Base-by-base conservation (phyloP, 2,888 invertebrate genomes). In the Cistogaster globosa region DNA sequence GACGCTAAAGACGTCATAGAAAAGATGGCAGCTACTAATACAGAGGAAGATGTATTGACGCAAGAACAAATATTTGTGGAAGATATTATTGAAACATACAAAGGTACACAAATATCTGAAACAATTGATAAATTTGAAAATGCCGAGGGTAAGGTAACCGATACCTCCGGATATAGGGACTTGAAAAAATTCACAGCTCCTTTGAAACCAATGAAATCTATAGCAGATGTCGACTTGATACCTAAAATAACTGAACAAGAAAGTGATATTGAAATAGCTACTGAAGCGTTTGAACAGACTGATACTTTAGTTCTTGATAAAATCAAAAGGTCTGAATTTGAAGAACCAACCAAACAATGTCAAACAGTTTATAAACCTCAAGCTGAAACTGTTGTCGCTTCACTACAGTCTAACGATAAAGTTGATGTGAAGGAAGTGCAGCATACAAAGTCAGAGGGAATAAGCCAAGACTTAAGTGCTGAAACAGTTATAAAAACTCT, bases 1-100 rank as follows among this genome's bases (percentile, higher is more conserved):
- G 84, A 83, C 26, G 76, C 85, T 32, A 12, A 11, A 22, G 36
- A 22, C 5, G 12, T 14, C 12, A 8, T 2, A 87, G 87, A 62
- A 22, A 45, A 11, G 32, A 16, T 14, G n/a, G 14, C 48, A 1
- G n/a, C 9, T 9, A 9, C 16, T 11, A 0, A 7, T 14, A 0
- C 45, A 22, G 22, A 20, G 7, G 57, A 57, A 5, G 48, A 6
- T 32, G 8, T 32, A 6, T 32, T 32, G 0, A 32, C 32, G 6
- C 32, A 32, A 32, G 6, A 32, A 32, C 32, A 32, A 32, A 32
- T 7, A 32, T 32, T 32, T 32, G 32, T 32, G 8, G 7, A 38
- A 36, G 48, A 67, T n/a, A 14, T 14, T 18, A 22, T 12, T 6
- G 20, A 55, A 20, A 45, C 12, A 1, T 5, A 4, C 12, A 14